Percentiles rank a stretch among this genome's conserved stretches.
Evolutionary conservation across 2,113 vertebrate species (phyloP).

Genomic region (Eulacestoma nigropectus): DNA sequence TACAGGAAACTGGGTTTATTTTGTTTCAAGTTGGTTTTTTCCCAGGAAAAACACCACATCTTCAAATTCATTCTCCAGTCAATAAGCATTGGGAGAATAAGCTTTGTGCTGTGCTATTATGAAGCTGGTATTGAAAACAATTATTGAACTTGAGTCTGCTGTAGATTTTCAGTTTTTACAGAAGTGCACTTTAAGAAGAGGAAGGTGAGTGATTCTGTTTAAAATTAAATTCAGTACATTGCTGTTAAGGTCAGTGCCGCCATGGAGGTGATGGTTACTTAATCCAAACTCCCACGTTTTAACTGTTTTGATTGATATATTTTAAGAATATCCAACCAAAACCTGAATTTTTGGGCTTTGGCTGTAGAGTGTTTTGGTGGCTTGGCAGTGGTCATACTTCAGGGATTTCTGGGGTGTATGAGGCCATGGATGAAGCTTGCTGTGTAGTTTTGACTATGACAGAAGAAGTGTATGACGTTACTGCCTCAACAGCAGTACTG

Average conservation of each 20-base stretch:
- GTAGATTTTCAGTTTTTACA: constrained; percentile 33
- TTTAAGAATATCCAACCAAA: neutral
- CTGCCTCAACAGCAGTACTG: neutral
- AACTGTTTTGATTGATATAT: neutral
- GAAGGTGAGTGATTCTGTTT: neutral
- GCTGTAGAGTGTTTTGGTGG: neutral
- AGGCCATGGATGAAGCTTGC: neutral
- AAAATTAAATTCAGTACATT: neutral
- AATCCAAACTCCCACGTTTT: neutral
- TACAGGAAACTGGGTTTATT: constrained; percentile 27
- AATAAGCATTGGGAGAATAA: neutral
- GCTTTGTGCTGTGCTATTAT: constrained; percentile 1
- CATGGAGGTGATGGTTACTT: neutral
- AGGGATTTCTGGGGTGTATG: neutral
- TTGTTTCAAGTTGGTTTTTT: neutral
- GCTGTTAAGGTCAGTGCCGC: neutral
- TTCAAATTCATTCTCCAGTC: constrained; percentile 22
- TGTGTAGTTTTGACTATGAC: neutral
- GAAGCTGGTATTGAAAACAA: neutral
- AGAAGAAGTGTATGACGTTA: neutral
- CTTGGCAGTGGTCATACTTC: neutral
- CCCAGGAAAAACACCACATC: constrained; percentile 25
- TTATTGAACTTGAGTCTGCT: neutral
- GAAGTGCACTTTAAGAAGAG: constrained; percentile 63
- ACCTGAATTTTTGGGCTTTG: neutral